A percentile compares a stretch with the other conserved stretches of the same genome.
These are phyloP conservation scores for Etheostoma spectabile DNA, from an alignment of 2,113 vertebrate genomes.

Conservation along the genomic window DNA sequence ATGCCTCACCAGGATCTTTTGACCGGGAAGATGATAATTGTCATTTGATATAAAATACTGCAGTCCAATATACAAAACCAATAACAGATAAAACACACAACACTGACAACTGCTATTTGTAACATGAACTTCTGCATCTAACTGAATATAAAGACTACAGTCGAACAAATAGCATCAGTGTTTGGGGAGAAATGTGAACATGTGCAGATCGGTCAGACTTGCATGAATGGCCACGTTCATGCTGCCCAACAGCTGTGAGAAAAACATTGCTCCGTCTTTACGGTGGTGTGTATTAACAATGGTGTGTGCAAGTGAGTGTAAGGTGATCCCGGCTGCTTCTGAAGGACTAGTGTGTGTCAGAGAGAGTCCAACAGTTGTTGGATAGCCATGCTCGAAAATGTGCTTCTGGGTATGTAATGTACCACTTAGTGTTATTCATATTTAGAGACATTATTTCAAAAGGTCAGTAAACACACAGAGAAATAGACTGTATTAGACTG, in stretches of 20 bases:
- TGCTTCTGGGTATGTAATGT: neutral
- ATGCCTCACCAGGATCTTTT: neutral
- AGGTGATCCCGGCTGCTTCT: conserved; percentile 46
- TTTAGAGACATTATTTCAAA: neutral
- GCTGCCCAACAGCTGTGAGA: conserved; percentile 38
- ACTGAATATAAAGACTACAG: neutral
- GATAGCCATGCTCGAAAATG: neutral
- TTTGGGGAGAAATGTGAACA: neutral
- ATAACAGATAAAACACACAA: neutral
- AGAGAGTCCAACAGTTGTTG: conserved; percentile 18
- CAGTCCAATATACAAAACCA: neutral
- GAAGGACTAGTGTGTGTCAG: conserved; percentile 3
- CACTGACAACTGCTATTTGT: neutral
- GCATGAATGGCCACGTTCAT: conserved; percentile 24
- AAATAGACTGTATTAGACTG: neutral
- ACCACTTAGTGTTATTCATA: neutral
- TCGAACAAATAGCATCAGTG: neutral
- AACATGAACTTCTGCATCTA: neutral
- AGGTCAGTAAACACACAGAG: neutral
- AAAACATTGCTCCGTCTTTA: conserved; percentile 18
- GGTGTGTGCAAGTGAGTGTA: conserved; percentile 38
- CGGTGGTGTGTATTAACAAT: neutral
- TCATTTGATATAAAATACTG: neutral
- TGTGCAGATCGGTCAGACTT: neutral
- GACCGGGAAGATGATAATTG: neutral